These are phyloP conservation scores for Dryas iulia DNA, from an alignment of 1,140 invertebrate genomes.

Conservation along the genomic window DNA sequence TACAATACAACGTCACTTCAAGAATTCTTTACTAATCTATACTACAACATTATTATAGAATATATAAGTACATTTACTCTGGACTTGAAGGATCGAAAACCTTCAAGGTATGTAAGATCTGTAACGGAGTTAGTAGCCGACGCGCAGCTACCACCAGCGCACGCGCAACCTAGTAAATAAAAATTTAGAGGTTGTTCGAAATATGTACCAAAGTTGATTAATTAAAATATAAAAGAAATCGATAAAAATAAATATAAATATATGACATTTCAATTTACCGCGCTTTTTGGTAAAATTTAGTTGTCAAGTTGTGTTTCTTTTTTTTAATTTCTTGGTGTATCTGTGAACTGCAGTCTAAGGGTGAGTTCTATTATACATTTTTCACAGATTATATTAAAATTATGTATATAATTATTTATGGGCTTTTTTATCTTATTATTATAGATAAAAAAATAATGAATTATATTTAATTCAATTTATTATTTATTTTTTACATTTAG, in stretches of 20 bases:
- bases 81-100: slow-evolving; percentile 30
- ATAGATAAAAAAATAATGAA: no score
- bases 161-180: slow-evolving; percentile 61
- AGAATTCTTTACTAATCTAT: no score
- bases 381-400: no score
- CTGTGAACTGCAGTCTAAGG: slow-evolving; percentile 37
- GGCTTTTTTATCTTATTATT: no score
- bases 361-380: slow-evolving; percentile 40
- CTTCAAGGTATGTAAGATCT: slow-evolving; percentile 60
- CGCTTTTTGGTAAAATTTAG: slow-evolving; percentile 56
- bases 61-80: not conserved
- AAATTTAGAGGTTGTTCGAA: slow-evolving; percentile 58
- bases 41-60: no score
- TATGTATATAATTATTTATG: no score
- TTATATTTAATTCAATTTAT: no score
- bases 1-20: no score
- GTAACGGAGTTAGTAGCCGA: slow-evolving; percentile 44
- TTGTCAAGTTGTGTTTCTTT: slow-evolving; percentile 45
- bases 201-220: slow-evolving; percentile 35
- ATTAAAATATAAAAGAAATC: no score
- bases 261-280: slow-evolving; percentile 54
- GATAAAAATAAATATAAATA: slow-evolving; percentile 35
- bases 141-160: slow-evolving; percentile 49
- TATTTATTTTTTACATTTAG: no score
- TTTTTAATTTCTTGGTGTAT: not conserved